Conservation (phyloP, 2,888 invertebrate species). For the Empis stercorea region DNA sequence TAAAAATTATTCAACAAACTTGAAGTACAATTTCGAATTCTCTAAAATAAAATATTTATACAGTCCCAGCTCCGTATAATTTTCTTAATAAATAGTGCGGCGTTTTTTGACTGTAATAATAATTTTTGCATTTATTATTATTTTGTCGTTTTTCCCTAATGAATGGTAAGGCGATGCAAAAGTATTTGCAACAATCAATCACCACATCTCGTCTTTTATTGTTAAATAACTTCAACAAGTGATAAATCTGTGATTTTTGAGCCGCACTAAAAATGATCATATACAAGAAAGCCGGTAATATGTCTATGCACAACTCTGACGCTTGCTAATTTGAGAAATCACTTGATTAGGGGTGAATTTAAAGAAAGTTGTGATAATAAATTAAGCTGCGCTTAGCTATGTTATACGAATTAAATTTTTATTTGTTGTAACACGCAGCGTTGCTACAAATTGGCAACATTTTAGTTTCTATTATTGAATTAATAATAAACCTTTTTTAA, state of each 20-base stretch:
- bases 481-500: neutral
- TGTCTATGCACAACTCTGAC: conserved; percentile 9
- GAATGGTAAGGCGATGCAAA: conserved; percentile 23
- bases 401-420: conserved; percentile 28
- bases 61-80: conserved; percentile 27
- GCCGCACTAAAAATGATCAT: no score
- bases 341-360: conserved; percentile 15
- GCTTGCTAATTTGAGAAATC: conserved; percentile 15
- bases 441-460: conserved; percentile 23
- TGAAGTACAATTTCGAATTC: no score
- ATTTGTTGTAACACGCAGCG: conserved; percentile 35
- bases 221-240: no score
- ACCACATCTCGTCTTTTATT: no score
- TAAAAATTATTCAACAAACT: no score
- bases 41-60: no score
- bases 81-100: conserved; percentile 23
- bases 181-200: conserved; percentile 22
- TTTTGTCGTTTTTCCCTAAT: conserved; percentile 20
- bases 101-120: conserved; percentile 31
- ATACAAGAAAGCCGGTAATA: no score
- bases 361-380: conserved; percentile 29
- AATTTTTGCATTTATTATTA: conserved; percentile 25
- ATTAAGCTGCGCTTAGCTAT: conserved; percentile 32
- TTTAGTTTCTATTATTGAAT: neutral
- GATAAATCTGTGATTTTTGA: no score